Conservation (phyloP, 2,888 invertebrate genomes). For the Notodonta dromedarius region DNA sequence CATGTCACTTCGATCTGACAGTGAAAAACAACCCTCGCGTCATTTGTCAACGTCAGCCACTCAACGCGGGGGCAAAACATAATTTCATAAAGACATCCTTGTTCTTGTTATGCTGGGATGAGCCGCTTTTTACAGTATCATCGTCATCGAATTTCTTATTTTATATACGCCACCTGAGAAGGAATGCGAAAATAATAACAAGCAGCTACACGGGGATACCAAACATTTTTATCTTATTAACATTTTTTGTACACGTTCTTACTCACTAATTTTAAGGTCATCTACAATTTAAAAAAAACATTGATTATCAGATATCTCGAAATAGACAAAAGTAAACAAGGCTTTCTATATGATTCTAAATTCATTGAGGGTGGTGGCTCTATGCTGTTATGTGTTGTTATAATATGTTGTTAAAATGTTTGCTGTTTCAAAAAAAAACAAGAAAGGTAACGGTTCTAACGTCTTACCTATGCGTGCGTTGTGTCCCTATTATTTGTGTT, state of each 20-base stretch:
- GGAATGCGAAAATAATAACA: conserved; percentile 15
- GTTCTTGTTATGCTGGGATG: conserved; percentile 69
- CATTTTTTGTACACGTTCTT: too few species aligned
- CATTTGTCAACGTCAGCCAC: conserved; percentile 81
- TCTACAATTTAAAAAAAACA: too few species aligned
- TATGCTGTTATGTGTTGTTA: too few species aligned
- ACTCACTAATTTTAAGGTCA: too few species aligned
- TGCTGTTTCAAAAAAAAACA: background rate
- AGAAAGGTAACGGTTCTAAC: background rate
- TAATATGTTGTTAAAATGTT: too few species aligned
- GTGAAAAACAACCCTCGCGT: conserved; percentile 77
- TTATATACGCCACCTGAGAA: conserved; percentile 35
- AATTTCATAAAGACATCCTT: conserved; percentile 81
- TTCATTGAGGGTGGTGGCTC: too few species aligned
- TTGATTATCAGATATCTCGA: too few species aligned
- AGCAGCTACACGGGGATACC: background rate
- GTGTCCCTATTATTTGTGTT: too few species aligned
- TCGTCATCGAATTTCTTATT: conserved; percentile 57
- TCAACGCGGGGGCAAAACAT: conserved; percentile 75
- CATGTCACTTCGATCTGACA: conserved; percentile 81
- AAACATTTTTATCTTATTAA: too few species aligned
- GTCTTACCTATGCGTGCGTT: background rate
- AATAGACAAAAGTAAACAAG: too few species aligned
- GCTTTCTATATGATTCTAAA: too few species aligned
- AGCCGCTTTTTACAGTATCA: conserved; percentile 57